phyloP scores from a whole-genome alignment of 2,113 vertebrate species.

The Circaetus cinerascens region DNA sequence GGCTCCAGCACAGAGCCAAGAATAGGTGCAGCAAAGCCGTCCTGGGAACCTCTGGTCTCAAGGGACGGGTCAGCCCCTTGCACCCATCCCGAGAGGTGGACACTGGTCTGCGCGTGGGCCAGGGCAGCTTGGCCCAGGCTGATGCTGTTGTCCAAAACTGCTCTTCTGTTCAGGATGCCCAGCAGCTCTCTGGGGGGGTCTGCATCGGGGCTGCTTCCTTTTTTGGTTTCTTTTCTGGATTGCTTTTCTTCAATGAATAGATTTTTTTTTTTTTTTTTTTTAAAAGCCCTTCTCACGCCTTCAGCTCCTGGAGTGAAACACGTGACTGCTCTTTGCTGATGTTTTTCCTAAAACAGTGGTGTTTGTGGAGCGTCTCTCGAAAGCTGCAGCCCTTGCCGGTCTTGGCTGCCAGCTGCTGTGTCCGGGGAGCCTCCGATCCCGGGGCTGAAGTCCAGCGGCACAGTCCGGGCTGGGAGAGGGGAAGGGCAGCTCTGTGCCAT shows the following conservation, averaged over 20 bases:
- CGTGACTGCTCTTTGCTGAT: neutral
- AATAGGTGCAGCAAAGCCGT: neutral
- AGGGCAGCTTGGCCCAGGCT: neutral
- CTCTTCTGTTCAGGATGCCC: neutral
- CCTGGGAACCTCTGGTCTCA: neutral
- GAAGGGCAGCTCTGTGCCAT: neutral
- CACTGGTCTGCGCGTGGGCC: neutral
- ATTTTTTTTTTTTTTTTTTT: neutral
- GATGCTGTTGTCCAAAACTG: neutral
- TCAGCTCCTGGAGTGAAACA: slow-evolving; percentile 29
- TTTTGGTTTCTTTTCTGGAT: slow-evolving; percentile 53
- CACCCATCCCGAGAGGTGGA: neutral
- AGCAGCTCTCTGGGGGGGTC: neutral
- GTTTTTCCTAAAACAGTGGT: slow-evolving; percentile 64
- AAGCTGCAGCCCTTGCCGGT: neutral
- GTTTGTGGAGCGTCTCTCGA: neutral
- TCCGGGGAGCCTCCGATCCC: neutral
- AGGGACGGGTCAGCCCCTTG: neutral
- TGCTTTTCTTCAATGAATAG: slow-evolving; percentile 52
- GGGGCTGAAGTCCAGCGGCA: neutral
- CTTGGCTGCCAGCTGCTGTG: neutral
- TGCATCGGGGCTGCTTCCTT: neutral
- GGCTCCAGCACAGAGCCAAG: neutral
- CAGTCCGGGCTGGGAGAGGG: neutral
- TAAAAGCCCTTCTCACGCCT: slow-evolving; percentile 27